Percentiles rank a stretch among this genome's conserved stretches.
Evolutionary conservation across 2,888 invertebrate genomes (phyloP).

Genomic region (Drosophila koepferae): DNA sequence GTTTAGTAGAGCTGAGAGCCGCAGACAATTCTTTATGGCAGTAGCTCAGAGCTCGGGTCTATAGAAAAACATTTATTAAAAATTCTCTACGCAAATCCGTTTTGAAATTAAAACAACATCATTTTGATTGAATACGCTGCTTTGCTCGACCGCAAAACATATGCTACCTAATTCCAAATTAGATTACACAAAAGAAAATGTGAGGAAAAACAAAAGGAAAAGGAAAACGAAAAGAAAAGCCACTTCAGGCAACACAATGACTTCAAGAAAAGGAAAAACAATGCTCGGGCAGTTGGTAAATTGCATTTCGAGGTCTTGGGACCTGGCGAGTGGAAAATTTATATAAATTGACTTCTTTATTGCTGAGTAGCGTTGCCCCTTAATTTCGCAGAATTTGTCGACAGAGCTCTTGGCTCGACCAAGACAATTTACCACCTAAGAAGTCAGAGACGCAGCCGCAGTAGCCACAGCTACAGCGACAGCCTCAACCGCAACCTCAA

Average conservation of each 20-base stretch:
- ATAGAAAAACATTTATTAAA: slow-evolving; percentile 76
- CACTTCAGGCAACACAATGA: slow-evolving; percentile 46
- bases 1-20: slow-evolving; percentile 20
- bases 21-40: slow-evolving; percentile 57
- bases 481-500: slow-evolving; percentile 6
- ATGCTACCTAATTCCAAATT: slow-evolving; percentile 79
- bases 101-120: slow-evolving; percentile 80
- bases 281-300: slow-evolving; percentile 65
- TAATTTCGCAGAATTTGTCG: slow-evolving; percentile 77
- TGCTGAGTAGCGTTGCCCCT: slow-evolving; percentile 66
- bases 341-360: slow-evolving; percentile 82
- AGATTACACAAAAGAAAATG: slow-evolving; percentile 65
- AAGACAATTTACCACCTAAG: slow-evolving; percentile 77
- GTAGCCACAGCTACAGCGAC: slow-evolving; percentile 54
- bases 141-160: slow-evolving; percentile 64
- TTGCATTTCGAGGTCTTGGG: slow-evolving; percentile 64
- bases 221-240: slow-evolving; percentile 51
- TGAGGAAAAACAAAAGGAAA: slow-evolving; percentile 18
- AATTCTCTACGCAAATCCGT: slow-evolving; percentile 80
- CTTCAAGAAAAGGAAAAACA: slow-evolving; percentile 55
- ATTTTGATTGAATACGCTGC: slow-evolving; percentile 77
- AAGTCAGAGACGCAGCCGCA: slow-evolving; percentile 72
- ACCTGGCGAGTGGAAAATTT: slow-evolving; percentile 71
- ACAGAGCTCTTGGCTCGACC: slow-evolving; percentile 37
- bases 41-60: slow-evolving; percentile 23